Evolutionary conservation across 92 coral and sea anemone species (phyloP).

Genomic region (Virgularia gustaviana): DNA sequence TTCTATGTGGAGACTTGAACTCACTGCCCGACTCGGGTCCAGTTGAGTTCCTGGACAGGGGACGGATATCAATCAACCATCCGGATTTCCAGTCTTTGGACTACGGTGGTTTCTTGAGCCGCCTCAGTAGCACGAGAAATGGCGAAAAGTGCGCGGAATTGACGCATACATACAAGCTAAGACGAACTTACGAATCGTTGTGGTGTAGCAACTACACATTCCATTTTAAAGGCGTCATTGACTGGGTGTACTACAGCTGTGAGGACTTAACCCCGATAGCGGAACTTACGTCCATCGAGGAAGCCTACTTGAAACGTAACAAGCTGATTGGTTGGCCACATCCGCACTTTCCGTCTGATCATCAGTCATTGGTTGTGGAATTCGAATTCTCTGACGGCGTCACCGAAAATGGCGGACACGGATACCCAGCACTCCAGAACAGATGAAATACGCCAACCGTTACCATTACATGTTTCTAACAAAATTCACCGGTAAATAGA

Average conservation of each 20-base stretch:
- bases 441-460: neutral
- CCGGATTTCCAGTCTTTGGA: slow-evolving; percentile 90
- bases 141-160: slow-evolving; percentile 82
- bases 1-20: slow-evolving; percentile 95
- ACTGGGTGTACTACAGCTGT: slow-evolving; percentile 81
- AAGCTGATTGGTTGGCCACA: slow-evolving; percentile 99
- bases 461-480: too few species aligned
- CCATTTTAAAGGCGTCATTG: slow-evolving; percentile 91
- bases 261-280: slow-evolving; percentile 80
- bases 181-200: slow-evolving; percentile 75
- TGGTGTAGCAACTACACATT: slow-evolving; percentile 87
- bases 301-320: slow-evolving; percentile 74
- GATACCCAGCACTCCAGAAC: neutral
- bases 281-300: slow-evolving; percentile 74
- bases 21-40: slow-evolving; percentile 94
- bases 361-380: slow-evolving; percentile 87
- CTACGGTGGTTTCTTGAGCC: slow-evolving; percentile 85
- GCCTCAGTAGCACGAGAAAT: slow-evolving; percentile 76
- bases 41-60: slow-evolving; percentile 90
- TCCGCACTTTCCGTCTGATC: slow-evolving; percentile 99
- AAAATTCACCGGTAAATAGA: too few species aligned
- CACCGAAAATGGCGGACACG: slow-evolving; percentile 27
- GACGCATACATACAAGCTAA: slow-evolving; percentile 80
- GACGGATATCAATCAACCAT: slow-evolving; percentile 84
- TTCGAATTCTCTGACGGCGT: slow-evolving; percentile 76